Base-by-base conservation (phyloP, 2,113 vertebrate genomes). In the Xyrauchen texanus region DNA sequence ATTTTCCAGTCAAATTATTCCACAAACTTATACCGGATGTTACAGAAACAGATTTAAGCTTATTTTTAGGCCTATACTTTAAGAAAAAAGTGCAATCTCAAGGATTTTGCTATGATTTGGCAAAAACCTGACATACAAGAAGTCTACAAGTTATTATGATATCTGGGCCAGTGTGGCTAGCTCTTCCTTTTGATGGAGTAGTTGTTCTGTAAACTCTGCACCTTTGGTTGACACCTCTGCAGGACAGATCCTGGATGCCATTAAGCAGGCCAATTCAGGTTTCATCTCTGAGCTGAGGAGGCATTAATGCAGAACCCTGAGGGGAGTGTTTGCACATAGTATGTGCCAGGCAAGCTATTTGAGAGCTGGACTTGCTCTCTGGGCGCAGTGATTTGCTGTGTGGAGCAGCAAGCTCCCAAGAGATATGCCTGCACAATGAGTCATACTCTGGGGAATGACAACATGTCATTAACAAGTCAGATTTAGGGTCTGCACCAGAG, bases 401-500 rank as follows among this genome's bases (percentile, higher is more conserved):
- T 58, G 67, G 65, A 58, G 63, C 34, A 61, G 49, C 65, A 34
- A 62, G 47, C 21, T 77, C 63, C 58, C 68, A 46, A 5, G 51
- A 68, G 77, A 61, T 60, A 60, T 47, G 46, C 68, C 68, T 51
- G 46, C 73, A 74, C 45, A 69, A 52, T 78, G 61, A 74, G 79
- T 77, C 58, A 77, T 52, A 66, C 73, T 65, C 58, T 58, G 74
- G 64, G 34, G 4, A 77, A 68, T 63, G 72, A 66, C 68, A 64
- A 79, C 64, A 65, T 64, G 42, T 61, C 65, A 78, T 75, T 81
- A 84, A 65, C 52, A 53, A 78, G 65, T 81, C 74, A 77, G 73
- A 77, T 81, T 73, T 77, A 83, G 44, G 47, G 13, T 64, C 42
- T 64, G 52, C 12, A 46, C 64, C 49, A 16, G 58, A 51, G 47